Evolutionary conservation across 2,888 invertebrate species (phyloP).

Genomic region (Lepidonotus clava): DNA sequence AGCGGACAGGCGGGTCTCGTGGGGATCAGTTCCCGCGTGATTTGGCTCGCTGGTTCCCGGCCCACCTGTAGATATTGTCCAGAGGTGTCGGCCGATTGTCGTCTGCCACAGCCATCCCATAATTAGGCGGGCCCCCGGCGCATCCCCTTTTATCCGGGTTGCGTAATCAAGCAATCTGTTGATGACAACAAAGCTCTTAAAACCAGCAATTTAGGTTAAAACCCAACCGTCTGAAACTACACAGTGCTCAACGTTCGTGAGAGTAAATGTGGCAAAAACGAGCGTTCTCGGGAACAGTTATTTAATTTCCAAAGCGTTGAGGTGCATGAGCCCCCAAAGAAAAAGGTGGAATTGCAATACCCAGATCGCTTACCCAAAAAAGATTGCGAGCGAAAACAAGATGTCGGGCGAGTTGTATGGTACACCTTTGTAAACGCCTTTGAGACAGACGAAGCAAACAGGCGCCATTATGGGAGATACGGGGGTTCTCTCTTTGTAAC

Average conservation of each 20-base stretch:
- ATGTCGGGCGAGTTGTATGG: too few relatives aligned
- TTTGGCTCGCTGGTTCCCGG: neutral
- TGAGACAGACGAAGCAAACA: too few relatives aligned
- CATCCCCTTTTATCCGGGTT: conserved; percentile 2
- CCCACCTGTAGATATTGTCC: conserved; percentile 34
- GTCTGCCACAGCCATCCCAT: neutral
- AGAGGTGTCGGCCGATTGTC: conserved; percentile 4
- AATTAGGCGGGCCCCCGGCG: neutral
- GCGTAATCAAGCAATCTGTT: neutral
- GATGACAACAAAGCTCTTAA: conserved; percentile 18
- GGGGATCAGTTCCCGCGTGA: neutral
- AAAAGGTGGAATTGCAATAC: too few relatives aligned
- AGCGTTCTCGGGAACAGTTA: too few relatives aligned
- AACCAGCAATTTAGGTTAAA: conserved; percentile 8
- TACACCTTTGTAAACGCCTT: too few relatives aligned
- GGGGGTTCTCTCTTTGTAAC: conserved; percentile 8
- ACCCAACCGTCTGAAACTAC: conserved; percentile 8
- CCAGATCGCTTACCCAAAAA: too few relatives aligned
- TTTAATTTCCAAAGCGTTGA: too few relatives aligned
- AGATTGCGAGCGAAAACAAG: too few relatives aligned
- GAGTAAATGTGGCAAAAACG: too few relatives aligned
- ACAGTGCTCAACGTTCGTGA: too few relatives aligned
- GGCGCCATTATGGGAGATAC: neutral
- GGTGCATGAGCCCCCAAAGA: too few relatives aligned
- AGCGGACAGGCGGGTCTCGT: neutral